Evolutionary conservation across 2,797 vertebrate species (phyloP), one percentile per base, ranked within the genome.

Genomic region (Falco columbarius): DNA sequence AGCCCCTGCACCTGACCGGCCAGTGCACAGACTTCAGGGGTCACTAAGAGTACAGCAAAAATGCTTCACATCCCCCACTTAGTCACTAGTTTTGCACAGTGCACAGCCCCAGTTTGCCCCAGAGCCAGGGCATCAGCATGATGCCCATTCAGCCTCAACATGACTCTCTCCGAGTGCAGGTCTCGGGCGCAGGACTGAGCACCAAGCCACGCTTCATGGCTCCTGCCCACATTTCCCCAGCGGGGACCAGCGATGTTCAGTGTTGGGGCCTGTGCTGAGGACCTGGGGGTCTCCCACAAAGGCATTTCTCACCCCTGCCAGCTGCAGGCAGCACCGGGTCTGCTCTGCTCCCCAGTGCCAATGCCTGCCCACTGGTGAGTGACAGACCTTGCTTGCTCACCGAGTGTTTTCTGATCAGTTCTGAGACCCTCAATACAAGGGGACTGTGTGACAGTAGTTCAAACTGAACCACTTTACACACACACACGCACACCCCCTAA

Each of bases 111-210:
- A 0, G 13, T 1, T 32, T 36, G 14, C 7, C 36, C 38, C 51
- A 8, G 26, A 20, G 58, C n/a, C 2, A 3, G 14, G 4, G 6
- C 4, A 0, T 26, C 11, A 13, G 12, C 0, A 0, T 3, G 46
- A 30, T 68, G n/a, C 21, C 51, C 4, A 1, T 36, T 26, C 84
- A 22, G 21, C 23, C 63, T 18, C 4, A 1, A 1, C 0, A 0
- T 0, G 22, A 17, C 34, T 20, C 30, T 6, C 12, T 3, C 24
- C 2, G 40, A 47, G 66, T 1, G 0, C 30, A 13, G 30, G 42
- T 32, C 51, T 26, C 1, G 1, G 19, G 15, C 3, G 2, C 0
- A 12, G 83, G 55, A 32, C 9, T 0, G 0, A 52, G 32, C 36
- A 22, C 21, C 34, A 20, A 36, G 17, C 3, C 19, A 4, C 1